A percentile compares a stretch with the other conserved stretches of the same genome.
These are phyloP conservation scores for Sanderia malayensis DNA, from an alignment of 30 jellyfish, hydroid and myxozoan species.

Conservation along the genomic window DNA sequence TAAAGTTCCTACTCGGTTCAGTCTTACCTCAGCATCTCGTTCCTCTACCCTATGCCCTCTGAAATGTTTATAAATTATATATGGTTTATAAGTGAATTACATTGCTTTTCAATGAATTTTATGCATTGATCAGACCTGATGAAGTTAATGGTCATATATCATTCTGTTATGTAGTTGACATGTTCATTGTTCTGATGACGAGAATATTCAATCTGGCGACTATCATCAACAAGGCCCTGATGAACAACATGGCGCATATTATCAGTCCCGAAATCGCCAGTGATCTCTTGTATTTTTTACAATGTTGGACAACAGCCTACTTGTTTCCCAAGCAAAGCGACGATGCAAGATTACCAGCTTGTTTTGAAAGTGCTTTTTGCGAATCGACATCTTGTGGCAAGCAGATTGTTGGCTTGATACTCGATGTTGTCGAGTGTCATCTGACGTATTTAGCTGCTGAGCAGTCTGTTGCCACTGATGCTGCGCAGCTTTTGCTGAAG, in stretches of 20 bases:
- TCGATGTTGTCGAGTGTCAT: constrained; percentile 56
- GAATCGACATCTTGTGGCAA: constrained; percentile 52
- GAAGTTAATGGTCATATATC: too few species aligned
- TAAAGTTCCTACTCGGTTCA: too few species aligned
- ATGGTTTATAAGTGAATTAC: too few species aligned
- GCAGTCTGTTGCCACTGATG: constrained; percentile 76
- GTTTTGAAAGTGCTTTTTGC: constrained; percentile 52
- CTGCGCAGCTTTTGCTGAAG: constrained; percentile 64
- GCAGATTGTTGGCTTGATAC: constrained; percentile 31
- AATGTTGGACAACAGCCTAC: constrained; percentile 61
- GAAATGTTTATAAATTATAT: too few species aligned
- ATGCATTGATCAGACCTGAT: too few species aligned
- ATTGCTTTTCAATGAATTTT: too few species aligned
- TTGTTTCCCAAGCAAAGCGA: constrained; percentile 31
- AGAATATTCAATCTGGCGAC: constrained; percentile 53
- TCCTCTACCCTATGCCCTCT: too few species aligned
- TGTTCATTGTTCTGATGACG: constrained; percentile 39
- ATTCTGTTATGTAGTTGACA: constrained; percentile 60
- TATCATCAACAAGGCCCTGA: constrained; percentile 51
- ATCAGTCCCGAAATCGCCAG: constrained; percentile 91
- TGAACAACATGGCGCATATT: constrained; percentile 28
- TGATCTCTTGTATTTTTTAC: constrained; percentile 74
- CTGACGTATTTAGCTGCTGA: constrained; percentile 71
- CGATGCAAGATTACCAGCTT: constrained; percentile 22
- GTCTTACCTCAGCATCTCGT: too few species aligned